These are phyloP conservation scores for Aspiorhynchus laticeps DNA, from an alignment of 2,113 vertebrate genomes.

Conservation along the genomic window DNA sequence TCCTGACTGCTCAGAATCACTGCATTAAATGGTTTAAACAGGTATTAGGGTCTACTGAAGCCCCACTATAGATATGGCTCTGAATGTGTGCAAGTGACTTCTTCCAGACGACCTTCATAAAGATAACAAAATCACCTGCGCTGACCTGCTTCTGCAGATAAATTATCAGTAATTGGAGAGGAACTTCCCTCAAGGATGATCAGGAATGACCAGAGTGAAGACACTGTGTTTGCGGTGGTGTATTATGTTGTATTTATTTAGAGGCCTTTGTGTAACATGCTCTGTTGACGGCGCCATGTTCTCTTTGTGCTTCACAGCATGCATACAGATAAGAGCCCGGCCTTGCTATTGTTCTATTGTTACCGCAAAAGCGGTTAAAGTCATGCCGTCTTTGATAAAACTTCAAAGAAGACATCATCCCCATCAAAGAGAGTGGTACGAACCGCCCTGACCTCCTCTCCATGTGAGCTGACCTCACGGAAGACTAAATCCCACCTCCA, in stretches of 20 bases:
- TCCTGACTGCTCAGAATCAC: too few species aligned
- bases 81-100: neutral
- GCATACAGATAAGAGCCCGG: constrained; percentile 1
- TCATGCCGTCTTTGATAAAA: constrained; percentile 24
- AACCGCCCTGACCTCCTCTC: constrained; percentile 36
- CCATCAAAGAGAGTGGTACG: constrained; percentile 40
- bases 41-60: too few species aligned
- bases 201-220: neutral
- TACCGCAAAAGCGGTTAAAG: constrained; percentile 18
- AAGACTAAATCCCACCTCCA: constrained; percentile 43
- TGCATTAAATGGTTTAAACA: too few species aligned
- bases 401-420: constrained; percentile 34
- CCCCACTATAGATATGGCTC: too few species aligned
- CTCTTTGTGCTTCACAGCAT: neutral
- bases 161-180: constrained; percentile 2
- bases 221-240: neutral
- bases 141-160: neutral
- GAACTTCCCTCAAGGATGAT: neutral
- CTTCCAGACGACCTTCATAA: neutral
- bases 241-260: constrained; percentile 6
- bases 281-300: constrained; percentile 10
- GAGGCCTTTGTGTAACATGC: constrained; percentile 15
- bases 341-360: constrained; percentile 27
- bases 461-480: neutral
- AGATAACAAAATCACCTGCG: neutral